Conservation (phyloP, 2,888 invertebrate species). For the Eristalis intricaria region DNA sequence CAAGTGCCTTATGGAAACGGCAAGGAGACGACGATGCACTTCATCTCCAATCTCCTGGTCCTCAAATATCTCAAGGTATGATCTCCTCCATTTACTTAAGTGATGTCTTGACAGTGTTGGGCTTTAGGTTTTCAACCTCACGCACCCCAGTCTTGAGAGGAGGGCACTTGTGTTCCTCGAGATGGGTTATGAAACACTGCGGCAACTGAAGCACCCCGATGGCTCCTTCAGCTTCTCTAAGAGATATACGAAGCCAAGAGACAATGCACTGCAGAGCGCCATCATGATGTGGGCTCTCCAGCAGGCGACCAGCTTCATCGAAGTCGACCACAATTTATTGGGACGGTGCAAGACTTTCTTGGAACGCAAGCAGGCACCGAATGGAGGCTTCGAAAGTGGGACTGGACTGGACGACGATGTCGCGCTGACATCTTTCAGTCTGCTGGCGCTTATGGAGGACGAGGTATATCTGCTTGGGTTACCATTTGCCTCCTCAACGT, state of each 20-base stretch:
- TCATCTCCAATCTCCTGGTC: constrained; percentile 87
- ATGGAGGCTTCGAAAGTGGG: constrained; percentile 90
- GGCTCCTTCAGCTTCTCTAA: constrained; percentile 94
- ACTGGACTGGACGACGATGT: constrained; percentile 86
- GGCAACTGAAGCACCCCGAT: constrained; percentile 91
- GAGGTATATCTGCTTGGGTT: constrained; percentile 80
- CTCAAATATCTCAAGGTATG: constrained; percentile 90
- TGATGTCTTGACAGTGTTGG: constrained; percentile 5
- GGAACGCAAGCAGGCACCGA: constrained; percentile 85
- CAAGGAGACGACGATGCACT: constrained; percentile 87
- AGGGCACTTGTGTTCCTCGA: constrained; percentile 85
- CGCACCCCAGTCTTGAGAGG: constrained; percentile 85
- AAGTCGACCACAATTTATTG: constrained; percentile 86
- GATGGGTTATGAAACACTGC: constrained; percentile 93
- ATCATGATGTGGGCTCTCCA: constrained; percentile 90
- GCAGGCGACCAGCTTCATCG: constrained; percentile 86
- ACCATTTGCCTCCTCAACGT: constrained; percentile 75
- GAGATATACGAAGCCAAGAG: constrained; percentile 81
- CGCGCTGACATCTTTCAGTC: constrained; percentile 89
- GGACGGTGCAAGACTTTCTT: constrained; percentile 85
- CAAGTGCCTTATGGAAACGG: constrained; percentile 87
- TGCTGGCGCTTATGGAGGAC: constrained; percentile 88
- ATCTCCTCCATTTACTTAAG: not conserved
- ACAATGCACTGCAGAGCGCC: constrained; percentile 91
- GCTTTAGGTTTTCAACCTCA: constrained; percentile 82